Evolutionary conservation across 2,888 invertebrate genomes (phyloP).

Genomic region (Pandemis corylana): DNA sequence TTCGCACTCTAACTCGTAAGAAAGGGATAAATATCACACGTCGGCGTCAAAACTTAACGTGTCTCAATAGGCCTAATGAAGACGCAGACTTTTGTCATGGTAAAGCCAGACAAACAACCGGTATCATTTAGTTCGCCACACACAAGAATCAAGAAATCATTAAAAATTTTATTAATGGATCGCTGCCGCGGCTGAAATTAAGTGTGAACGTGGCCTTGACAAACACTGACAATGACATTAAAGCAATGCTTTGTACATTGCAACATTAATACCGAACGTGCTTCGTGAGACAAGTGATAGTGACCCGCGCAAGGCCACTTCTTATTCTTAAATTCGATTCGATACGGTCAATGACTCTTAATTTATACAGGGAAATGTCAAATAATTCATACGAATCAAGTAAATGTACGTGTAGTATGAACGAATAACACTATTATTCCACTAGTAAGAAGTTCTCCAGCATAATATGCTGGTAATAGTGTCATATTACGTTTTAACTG

Average conservation of each 20-base stretch:
- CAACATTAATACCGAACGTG: conserved; percentile 29
- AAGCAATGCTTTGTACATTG: conserved; percentile 18
- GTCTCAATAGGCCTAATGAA: too few relatives aligned
- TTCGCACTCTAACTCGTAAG: too few relatives aligned
- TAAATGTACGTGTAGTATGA: not conserved
- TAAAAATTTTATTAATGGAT: conserved; percentile 4
- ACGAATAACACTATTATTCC: conserved; percentile 13
- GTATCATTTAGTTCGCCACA: not conserved
- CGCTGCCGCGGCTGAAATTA: not conserved
- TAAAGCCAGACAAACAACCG: not conserved
- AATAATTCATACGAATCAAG: conserved; percentile 11
- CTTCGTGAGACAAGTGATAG: conserved; percentile 11
- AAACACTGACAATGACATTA: conserved; percentile 29
- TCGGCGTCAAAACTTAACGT: too few relatives aligned
- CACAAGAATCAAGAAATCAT: not conserved
- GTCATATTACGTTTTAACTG: not conserved
- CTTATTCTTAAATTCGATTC: conserved; percentile 15
- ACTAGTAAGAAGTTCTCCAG: not conserved
- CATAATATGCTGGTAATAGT: not conserved
- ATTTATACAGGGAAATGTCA: conserved; percentile 12
- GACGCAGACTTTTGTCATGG: too few relatives aligned
- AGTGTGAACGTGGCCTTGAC: conserved; percentile 16
- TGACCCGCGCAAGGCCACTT: conserved; percentile 7
- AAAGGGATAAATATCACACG: too few relatives aligned
- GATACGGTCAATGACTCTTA: conserved; percentile 26